These are phyloP conservation scores for Eulemur mongoz DNA, from an alignment of 2,797 vertebrate genomes.

Conservation along the genomic window DNA sequence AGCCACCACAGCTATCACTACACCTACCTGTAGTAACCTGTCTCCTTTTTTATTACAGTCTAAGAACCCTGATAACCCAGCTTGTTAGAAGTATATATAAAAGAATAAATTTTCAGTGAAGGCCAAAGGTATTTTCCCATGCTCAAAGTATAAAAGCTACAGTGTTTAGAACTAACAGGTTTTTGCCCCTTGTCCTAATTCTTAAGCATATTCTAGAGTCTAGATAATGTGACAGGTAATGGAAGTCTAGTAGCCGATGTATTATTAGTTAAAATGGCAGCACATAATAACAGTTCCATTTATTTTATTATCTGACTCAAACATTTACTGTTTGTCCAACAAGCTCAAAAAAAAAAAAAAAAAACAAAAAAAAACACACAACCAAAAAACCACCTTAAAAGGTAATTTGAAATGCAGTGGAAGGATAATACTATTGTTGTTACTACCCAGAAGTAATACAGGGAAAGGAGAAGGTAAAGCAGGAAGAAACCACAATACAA, in stretches of 20 bases:
- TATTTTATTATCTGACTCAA: slow-evolving; percentile 29
- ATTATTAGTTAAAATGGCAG: background rate
- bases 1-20: background rate
- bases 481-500: background rate
- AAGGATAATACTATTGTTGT: background rate
- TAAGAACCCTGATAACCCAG: background rate
- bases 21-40: background rate
- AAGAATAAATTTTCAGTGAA: background rate
- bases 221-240: background rate
- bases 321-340: background rate
- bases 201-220: background rate
- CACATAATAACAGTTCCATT: background rate
- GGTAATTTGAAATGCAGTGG: background rate
- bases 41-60: background rate
- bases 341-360: background rate
- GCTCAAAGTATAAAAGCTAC: background rate
- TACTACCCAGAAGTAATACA: background rate
- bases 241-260: background rate
- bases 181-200: background rate
- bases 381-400: background rate
- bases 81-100: background rate
- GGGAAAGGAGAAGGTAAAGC: background rate
- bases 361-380: background rate
- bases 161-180: background rate
- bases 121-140: background rate